These are phyloP conservation scores for Drosophila mayri DNA, from an alignment of 1,140 invertebrate genomes.

Conservation along the genomic window DNA sequence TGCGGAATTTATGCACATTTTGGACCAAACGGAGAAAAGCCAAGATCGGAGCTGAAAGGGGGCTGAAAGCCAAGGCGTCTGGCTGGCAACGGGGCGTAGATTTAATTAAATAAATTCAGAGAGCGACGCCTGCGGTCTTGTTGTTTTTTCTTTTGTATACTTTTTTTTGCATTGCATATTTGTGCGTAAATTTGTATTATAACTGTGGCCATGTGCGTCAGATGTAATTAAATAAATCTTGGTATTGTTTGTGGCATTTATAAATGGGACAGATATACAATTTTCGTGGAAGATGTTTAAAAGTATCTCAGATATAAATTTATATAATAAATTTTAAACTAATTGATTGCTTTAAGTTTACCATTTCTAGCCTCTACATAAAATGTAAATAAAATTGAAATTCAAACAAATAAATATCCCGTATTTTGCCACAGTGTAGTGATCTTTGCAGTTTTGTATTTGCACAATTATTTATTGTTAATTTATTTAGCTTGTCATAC, in stretches of 20 bases:
- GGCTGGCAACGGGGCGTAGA: conserved; percentile 78
- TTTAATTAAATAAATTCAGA: conserved; percentile 84
- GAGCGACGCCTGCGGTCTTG: conserved; percentile 55
- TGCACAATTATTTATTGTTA: conserved; percentile 56
- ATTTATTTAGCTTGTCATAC: conserved; percentile 59
- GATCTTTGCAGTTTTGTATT: conserved; percentile 10
- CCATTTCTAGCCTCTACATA: not conserved
- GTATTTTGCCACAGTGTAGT: conserved; percentile 2
- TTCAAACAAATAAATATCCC: not conserved
- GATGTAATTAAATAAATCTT: conserved; percentile 80
- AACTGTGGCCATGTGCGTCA: conserved; percentile 45
- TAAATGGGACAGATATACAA: conserved; percentile 7
- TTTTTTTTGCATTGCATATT: conserved; percentile 37
- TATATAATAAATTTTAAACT: not conserved
- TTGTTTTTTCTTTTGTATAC: conserved; percentile 35
- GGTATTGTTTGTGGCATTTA: conserved; percentile 57
- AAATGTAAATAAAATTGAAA: not conserved
- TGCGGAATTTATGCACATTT: conserved; percentile 78
- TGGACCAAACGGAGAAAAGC: conserved; percentile 39
- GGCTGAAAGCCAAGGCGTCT: conserved; percentile 14
- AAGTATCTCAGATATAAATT: not conserved
- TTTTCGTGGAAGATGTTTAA: not conserved
- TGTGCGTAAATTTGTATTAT: conserved; percentile 61
- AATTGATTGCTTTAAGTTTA: not conserved
- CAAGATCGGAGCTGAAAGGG: conserved; percentile 17